Base-by-base conservation (phyloP, 2,888 invertebrate genomes). In the Drosophila longiperda region DNA sequence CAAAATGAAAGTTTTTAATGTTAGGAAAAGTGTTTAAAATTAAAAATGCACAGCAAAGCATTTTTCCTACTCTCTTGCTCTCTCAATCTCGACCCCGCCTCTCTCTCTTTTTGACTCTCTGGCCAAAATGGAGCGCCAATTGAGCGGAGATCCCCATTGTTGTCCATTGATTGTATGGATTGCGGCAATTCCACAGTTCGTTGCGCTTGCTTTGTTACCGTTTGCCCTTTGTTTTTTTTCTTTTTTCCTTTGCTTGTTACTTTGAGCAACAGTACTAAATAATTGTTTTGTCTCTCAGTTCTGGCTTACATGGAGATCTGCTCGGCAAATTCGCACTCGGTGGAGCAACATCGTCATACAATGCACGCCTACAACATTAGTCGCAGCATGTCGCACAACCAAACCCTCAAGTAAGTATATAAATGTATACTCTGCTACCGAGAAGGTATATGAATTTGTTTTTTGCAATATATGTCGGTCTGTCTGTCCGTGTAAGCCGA, bases 291-390 rank as follows among this genome's bases (percentile, higher is more conserved):
- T 20, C 20, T 20, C 32, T 55, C 32, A 97, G 98, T 98, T 91
- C 97, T 98, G 96, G 98, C 97, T 78, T 98, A 98, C 93, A 98
- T 98, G 98, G 98, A 98, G 94, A 97, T 98, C 95, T 98, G 97
- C 94, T 96, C 97, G 81, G 97, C 95, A 78, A 95, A 64, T 29
- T 63, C 96, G 73, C 96, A 95, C 65, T 95, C 95, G 52, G 95
- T 95, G 66, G 97, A 97, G 88, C 96, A 97, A 93, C 95, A 97
- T 93, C 95, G 97, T 57, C 98, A 98, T 93, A 98, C 98, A 5
- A 95, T 98, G 90, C 97, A 98, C 92, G 95, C 96, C 7, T 96
- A 96, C 92, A 90, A 91, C 93, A 93, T 93, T 53, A 91, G 91
- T 83, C 87, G 92, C 71, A 92, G 92, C 83, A 92, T 93, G 80